Percentiles rank a stretch among this genome's conserved stretches.
Conservation (phyloP, 2,113 vertebrate genomes). For the Sialia sialis region DNA sequence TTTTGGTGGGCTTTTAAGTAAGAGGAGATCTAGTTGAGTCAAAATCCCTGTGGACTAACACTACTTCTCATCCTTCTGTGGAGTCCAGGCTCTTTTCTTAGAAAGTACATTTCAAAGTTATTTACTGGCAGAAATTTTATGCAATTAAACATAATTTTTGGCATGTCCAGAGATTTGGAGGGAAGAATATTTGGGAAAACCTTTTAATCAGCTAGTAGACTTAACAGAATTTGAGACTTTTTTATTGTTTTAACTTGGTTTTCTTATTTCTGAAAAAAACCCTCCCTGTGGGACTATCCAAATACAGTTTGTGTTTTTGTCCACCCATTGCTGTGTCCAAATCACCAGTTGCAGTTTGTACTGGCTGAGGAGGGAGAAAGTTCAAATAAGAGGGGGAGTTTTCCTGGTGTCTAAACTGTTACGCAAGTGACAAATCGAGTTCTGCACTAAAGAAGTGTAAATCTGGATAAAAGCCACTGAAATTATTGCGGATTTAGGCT, state of each 20-base stretch:
- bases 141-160: not conserved
- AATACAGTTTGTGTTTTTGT: not conserved
- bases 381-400: not conserved
- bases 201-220: not conserved
- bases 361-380: not conserved
- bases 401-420: constrained; percentile 7
- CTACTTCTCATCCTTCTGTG: not conserved
- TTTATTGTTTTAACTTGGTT: not conserved
- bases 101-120: not conserved
- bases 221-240: not conserved
- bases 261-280: not conserved
- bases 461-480: constrained; percentile 27
- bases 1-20: not conserved
- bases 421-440: not conserved
- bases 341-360: not conserved
- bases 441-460: constrained; percentile 31
- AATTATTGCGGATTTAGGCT: not conserved
- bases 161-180: not conserved
- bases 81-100: not conserved
- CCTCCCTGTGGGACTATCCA: not conserved
- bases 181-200: not conserved
- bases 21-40: not conserved
- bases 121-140: not conserved
- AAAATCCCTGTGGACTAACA: not conserved
- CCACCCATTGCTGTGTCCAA: accelerated